These are phyloP conservation scores for Staurois parvus DNA, from an alignment of 2,797 vertebrate genomes.

Conservation along the genomic window DNA sequence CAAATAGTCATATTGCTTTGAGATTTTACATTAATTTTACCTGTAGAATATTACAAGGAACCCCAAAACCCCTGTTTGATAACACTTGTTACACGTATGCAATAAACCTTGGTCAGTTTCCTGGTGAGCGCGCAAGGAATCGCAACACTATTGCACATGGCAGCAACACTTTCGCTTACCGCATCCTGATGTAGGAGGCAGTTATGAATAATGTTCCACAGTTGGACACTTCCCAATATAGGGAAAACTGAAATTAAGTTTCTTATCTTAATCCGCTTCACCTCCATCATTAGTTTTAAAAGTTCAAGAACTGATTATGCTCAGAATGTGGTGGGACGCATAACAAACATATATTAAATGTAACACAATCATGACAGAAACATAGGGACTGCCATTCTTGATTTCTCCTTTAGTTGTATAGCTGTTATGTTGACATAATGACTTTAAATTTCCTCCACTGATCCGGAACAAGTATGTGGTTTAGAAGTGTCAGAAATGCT, in stretches of 20 bases:
- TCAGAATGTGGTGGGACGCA: background rate
- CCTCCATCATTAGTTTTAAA: background rate
- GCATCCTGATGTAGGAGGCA: background rate
- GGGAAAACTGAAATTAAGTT: background rate
- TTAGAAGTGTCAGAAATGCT: background rate
- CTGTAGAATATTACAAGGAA: constrained; percentile 46
- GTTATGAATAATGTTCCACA: background rate
- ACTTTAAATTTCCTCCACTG: background rate
- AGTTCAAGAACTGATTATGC: background rate
- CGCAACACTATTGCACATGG: background rate
- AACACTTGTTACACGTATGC: constrained; percentile 36
- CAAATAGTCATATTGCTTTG: constrained; percentile 54
- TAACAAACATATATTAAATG: background rate
- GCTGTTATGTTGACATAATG: background rate
- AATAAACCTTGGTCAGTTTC: background rate
- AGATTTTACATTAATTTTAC: constrained; percentile 50
- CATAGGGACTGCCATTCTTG: no score
- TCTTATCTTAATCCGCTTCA: background rate
- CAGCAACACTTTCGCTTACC: background rate
- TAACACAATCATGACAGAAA: no score
- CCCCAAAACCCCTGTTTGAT: background rate
- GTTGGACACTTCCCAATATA: background rate
- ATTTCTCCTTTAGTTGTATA: no score
- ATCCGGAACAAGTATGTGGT: background rate
- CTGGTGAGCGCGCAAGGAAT: background rate